Percentiles rank a stretch among this genome's conserved stretches.
phyloP scores from a whole-genome alignment of 2,888 invertebrate species.

The Scaptomyza flava region DNA sequence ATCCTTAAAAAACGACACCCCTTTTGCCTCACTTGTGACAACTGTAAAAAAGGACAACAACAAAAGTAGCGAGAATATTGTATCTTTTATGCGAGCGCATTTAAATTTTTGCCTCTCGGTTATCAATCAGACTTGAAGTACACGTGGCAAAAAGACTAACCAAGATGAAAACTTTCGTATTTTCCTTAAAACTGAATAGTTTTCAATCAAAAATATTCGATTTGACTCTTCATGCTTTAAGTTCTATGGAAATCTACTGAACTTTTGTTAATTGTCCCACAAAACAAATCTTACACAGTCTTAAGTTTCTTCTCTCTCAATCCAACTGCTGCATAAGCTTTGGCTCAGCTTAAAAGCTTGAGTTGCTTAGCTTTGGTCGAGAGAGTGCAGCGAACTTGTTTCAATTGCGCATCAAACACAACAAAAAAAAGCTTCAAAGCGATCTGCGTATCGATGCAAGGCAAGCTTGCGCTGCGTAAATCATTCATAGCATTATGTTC shows the following conservation, averaged over 20 bases:
- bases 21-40: background rate
- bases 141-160: background rate
- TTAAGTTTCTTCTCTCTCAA: background rate
- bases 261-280: slow-evolving; percentile 5
- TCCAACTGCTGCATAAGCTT: slow-evolving; percentile 15
- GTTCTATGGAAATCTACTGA: slow-evolving; percentile 3
- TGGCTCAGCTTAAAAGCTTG: slow-evolving; percentile 25
- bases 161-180: no score
- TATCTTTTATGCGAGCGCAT: slow-evolving; percentile 1
- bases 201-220: no score
- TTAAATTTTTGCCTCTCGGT: slow-evolving; percentile 1
- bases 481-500: background rate
- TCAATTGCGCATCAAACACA: slow-evolving; percentile 57
- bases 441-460: background rate
- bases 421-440: slow-evolving; percentile 37
- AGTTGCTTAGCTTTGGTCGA: slow-evolving; percentile 1
- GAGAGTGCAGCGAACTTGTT: slow-evolving; percentile 42
- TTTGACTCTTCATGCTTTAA: background rate
- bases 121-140: slow-evolving; percentile 30
- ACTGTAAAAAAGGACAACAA: background rate
- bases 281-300: background rate
- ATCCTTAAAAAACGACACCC: slow-evolving; percentile 8
- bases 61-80: slow-evolving; percentile 1
- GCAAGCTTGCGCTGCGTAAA: background rate
- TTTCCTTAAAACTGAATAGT: no score